A percentile compares a stretch with the other conserved stretches of the same genome.
These are phyloP conservation scores for Odontocerum albicorne DNA, from an alignment of 2,888 invertebrate genomes.

Conservation along the genomic window DNA sequence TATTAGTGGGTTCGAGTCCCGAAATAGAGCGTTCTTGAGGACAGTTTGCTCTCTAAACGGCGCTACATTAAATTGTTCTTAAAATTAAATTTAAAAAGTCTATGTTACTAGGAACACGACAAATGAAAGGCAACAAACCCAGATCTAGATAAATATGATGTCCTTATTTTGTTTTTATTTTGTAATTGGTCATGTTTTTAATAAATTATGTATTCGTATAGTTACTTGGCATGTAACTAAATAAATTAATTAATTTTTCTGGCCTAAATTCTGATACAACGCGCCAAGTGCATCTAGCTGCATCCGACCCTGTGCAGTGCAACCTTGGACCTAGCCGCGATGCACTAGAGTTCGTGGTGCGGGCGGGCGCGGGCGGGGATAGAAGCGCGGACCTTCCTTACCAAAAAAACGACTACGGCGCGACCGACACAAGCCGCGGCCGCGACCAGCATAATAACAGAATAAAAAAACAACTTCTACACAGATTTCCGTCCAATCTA, in stretches of 20 bases:
- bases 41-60: no score
- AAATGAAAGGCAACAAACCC: no score
- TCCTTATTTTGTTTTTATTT: no score
- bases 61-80: no score
- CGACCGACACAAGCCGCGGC: conserved; percentile 45
- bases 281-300: background rate
- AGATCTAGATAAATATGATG: no score
- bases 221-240: no score
- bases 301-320: conserved; percentile 24
- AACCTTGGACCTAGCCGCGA: conserved; percentile 39
- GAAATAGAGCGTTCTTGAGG: no score
- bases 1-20: no score
- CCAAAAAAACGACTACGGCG: conserved; percentile 40
- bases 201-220: no score
- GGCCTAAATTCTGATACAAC: background rate
- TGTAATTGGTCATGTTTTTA: no score
- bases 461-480: background rate
- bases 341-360: conserved; percentile 41
- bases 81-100: no score
- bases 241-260: background rate
- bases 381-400: conserved; percentile 45
- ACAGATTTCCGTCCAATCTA: background rate
- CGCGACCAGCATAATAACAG: conserved; percentile 38
- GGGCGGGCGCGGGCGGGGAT: conserved; percentile 36
- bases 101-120: no score